Base-by-base conservation (phyloP, 2,888 invertebrate genomes). In the Acronicta alni region DNA sequence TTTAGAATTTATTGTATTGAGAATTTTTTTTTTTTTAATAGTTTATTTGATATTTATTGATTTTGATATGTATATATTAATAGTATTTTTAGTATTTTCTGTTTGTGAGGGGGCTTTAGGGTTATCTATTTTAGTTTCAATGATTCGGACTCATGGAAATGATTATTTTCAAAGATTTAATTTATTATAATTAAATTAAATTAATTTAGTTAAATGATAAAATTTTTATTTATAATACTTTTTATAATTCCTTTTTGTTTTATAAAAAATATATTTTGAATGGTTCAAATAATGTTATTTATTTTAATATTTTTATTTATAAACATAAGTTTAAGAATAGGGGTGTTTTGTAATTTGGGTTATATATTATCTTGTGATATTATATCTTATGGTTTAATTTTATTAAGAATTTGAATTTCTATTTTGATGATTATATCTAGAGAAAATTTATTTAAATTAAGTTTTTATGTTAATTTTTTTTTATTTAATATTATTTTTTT, bases 101-200 rank as follows among this genome's bases (percentile, higher is more conserved):
- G 96, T 96, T 49, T 96, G 96, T 95, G 96, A 96, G 23, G 95
- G 96, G 0, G 95, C 94, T 72, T 94, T 96, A 89, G 96, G 96
- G 0, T 77, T 96, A 79, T 95, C 95, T 8, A 92, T 96, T 94
- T 93, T 96, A 88, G 93, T 96, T 75, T 90, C 93, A 43, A 89
- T 96, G 89, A 93, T 95, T 93, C 96, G 96, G 12, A 92, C 92
- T 63, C 93, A 95, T 92, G 96, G 96, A 0, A 95, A 95, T 92
- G 96, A 96, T 95, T 95, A 95, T 94, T 95, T 95, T 94, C 90
- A 94, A 85, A 90, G 92, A 81, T 95, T 95, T 92, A 95, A 79
- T 81, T 85, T 93, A 85, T 91, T 90, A 89, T 91, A 90, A 77
- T 89, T 14, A 20, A 49, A 23, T 1, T 32, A 47, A 48, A 23